These are phyloP conservation scores for Halcyon badia DNA, from an alignment of 2,797 vertebrate species.

Conservation along the genomic window DNA sequence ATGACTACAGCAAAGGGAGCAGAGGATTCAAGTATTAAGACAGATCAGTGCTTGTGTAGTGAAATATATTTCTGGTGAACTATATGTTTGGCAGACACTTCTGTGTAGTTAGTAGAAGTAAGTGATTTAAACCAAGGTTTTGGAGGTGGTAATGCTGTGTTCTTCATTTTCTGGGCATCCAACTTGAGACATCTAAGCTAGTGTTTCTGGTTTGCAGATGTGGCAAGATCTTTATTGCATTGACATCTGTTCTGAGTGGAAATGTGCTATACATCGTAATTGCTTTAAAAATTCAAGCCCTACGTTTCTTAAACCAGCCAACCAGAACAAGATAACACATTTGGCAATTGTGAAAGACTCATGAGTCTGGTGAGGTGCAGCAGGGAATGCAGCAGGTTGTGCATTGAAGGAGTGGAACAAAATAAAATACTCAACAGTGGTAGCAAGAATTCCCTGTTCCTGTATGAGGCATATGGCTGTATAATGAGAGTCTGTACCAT, in stretches of 20 bases:
- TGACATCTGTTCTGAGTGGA: conserved; percentile 20
- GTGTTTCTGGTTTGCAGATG: conserved; percentile 51
- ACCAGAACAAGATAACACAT: neutral
- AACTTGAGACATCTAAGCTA: neutral
- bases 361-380: neutral
- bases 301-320: neutral
- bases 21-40: neutral
- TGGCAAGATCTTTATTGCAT: neutral
- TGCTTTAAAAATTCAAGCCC: neutral
- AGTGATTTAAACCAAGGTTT: neutral
- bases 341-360: neutral
- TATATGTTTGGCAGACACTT: neutral
- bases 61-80: neutral
- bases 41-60: neutral
- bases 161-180: neutral
- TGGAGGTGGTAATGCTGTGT: neutral
- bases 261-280: neutral
- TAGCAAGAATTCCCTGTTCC: neutral
- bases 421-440: neutral
- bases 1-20: neutral
- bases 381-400: neutral
- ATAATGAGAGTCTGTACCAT: neutral
- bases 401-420: neutral
- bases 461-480: neutral
- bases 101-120: neutral